Conservation (phyloP, 2,888 invertebrate species). For the Xylocampa areola region DNA sequence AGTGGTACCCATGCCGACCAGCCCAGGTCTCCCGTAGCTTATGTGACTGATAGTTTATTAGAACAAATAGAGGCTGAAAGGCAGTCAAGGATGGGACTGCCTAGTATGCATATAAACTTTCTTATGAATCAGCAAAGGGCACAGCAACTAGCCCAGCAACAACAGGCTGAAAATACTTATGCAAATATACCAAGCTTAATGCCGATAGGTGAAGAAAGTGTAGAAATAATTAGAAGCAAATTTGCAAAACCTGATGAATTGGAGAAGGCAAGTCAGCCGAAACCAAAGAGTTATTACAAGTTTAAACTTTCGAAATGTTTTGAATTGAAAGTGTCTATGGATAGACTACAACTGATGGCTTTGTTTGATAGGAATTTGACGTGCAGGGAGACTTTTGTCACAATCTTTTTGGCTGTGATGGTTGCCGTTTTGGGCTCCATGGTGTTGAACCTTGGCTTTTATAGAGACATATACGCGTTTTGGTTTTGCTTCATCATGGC, state of each 20-base stretch:
- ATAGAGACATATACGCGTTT: conserved; percentile 97
- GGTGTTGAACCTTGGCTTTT: conserved; percentile 95
- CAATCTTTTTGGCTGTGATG: conserved; percentile 94
- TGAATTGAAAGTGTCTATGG: conserved; percentile 96
- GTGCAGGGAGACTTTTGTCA: conserved; percentile 94
- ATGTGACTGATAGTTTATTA: conserved; percentile 84
- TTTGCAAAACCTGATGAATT: conserved; percentile 89
- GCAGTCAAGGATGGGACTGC: conserved; percentile 84
- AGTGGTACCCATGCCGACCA: conserved; percentile 79
- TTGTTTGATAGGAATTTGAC: conserved; percentile 97
- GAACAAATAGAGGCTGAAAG: conserved; percentile 87
- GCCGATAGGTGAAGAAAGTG: conserved; percentile 89
- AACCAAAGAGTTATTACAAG: conserved; percentile 92
- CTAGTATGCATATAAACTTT: conserved; percentile 87
- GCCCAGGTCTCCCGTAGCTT: conserved; percentile 84
- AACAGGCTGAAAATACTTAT: conserved; percentile 74
- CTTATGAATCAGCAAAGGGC: conserved; percentile 82
- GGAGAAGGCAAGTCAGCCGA: conserved; percentile 87
- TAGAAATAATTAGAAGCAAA: conserved; percentile 88
- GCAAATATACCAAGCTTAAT: conserved; percentile 83
- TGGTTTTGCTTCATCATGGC: conserved; percentile 99
- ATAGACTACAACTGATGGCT: conserved; percentile 97
- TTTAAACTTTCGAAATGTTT: conserved; percentile 92
- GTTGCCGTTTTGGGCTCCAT: conserved; percentile 96
- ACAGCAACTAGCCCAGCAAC: conserved; percentile 75